Conservation (phyloP, 2,113 vertebrate genomes). For the Phainopepla nitens region DNA sequence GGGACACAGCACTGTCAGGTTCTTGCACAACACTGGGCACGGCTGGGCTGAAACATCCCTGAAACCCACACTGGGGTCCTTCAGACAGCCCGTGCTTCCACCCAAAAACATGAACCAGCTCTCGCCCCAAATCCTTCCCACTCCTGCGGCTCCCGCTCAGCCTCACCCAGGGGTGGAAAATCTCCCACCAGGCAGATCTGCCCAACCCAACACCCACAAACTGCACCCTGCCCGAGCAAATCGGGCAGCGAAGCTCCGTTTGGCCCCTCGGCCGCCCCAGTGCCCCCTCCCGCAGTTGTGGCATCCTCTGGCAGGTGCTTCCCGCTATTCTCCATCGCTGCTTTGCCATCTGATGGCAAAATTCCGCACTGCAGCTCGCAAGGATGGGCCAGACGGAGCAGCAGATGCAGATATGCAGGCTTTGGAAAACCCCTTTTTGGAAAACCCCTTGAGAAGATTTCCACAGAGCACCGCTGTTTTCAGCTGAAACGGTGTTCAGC, state of each 20-base stretch:
- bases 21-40: background rate
- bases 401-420: fast-evolving
- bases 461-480: background rate
- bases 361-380: background rate
- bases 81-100: fast-evolving
- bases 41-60: background rate
- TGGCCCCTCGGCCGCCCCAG: background rate
- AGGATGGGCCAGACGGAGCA: fast-evolving
- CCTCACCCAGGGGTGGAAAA: background rate
- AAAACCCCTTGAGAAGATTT: background rate
- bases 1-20: fast-evolving
- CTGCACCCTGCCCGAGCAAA: background rate
- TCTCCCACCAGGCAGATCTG: background rate
- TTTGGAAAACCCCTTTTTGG: background rate
- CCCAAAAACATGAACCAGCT: background rate
- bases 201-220: background rate
- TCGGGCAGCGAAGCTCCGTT: background rate
- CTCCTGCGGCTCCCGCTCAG: background rate
- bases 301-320: background rate
- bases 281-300: background rate
- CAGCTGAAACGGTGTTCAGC: background rate
- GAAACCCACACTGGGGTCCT: background rate
- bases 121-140: background rate
- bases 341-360: conserved; percentile 42
- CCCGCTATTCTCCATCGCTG: background rate